Evolutionary conservation across 2,113 vertebrate genomes (phyloP), one percentile per base, ranked within the genome.

Genomic region (Ceyx melanurus): DNA sequence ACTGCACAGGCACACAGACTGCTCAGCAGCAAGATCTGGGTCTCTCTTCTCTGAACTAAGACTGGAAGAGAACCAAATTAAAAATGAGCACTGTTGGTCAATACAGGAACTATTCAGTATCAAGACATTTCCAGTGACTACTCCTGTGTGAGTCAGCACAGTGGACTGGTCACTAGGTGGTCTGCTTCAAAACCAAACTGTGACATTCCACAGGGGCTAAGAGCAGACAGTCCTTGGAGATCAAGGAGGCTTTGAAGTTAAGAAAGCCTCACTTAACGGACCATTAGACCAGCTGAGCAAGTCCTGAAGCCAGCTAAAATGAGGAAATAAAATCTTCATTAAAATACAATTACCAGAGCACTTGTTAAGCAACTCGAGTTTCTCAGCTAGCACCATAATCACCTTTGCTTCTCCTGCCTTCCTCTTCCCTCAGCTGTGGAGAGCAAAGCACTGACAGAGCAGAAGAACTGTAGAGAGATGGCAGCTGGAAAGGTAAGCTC

Each of bases 321-420:
- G 6, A 68, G 28, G 40, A 82, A 74, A 66, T 33, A 83, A 74
- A 73, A 35, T 29, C 43, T 35, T 51, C 33, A 60, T 56, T 65
- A 73, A 80, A 88, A 64, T 73, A 37, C 60, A 84, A 53, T 45
- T 28, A 82, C 16, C 11, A 54, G 21, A 72, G 7, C 61, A 43
- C 1, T 0, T 33, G 6, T 28, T 19, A 80, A 90, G 21, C n/a
- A 40, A 51, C 10, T 17, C 0, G 0, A 71, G 28, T 40, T 65
- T 43, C 72, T 79, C 45, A 53, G 22, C 17, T 37, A 72, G 22
- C 15, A 82, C 76, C 72, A 25, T 23, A 57, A 74, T 4, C 16
- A n/a, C 5, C n/a, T 46, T 51, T 48, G 19, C 56, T 46, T 33
- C 14, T 33, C 35, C 26, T n/a, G 53, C 18, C 25, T 31, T 72